These are phyloP conservation scores for Trochalopteron elliotii DNA, from an alignment of 2,113 vertebrate species.

Conservation along the genomic window DNA sequence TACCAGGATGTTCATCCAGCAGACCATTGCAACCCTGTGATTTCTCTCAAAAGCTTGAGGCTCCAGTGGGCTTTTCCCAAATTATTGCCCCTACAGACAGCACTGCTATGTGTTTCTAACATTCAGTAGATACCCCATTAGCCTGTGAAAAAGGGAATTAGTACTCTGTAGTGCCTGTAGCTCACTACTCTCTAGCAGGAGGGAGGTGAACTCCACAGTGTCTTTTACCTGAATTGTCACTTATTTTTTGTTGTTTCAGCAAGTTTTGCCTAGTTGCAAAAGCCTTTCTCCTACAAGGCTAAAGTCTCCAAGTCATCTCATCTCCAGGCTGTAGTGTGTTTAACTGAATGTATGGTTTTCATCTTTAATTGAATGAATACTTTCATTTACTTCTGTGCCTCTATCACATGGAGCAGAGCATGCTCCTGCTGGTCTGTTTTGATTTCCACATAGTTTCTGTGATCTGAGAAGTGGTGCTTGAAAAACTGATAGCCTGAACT, in stretches of 20 bases:
- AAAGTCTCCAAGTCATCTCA: background rate
- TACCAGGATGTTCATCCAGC: background rate
- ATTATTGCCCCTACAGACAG: background rate
- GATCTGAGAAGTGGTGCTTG: background rate
- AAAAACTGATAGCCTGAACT: background rate
- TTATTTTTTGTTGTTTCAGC: background rate
- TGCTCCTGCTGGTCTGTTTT: background rate
- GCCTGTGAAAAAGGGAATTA: background rate
- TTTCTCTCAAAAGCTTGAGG: background rate
- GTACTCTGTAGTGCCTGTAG: background rate
- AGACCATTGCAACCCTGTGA: background rate
- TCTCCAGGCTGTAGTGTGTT: background rate
- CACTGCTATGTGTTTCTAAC: background rate
- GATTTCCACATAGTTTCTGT: background rate
- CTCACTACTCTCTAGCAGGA: background rate
- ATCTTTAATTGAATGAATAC: background rate
- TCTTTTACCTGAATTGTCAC: background rate
- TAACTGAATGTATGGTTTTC: background rate
- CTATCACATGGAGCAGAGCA: background rate
- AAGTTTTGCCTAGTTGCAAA: background rate
- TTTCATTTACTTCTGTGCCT: background rate
- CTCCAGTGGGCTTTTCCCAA: background rate
- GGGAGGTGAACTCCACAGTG: background rate
- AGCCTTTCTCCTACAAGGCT: background rate
- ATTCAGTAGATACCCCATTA: background rate